phyloP scores from a whole-genome alignment of 2,797 vertebrate species.

The Buceros bicornis region DNA sequence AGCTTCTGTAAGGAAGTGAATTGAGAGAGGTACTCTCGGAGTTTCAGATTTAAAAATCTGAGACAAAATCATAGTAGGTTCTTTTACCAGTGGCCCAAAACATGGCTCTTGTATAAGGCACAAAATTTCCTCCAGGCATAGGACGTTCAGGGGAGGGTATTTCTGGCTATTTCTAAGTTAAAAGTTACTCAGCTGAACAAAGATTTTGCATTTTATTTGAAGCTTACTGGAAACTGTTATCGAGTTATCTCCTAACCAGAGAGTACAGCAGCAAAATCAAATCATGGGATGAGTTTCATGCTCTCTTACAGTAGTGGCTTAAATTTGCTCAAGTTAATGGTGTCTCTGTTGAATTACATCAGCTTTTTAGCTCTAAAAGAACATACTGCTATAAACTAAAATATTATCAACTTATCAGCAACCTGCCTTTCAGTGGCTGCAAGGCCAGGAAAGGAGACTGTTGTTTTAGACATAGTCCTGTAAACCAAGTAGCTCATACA shows the following conservation, averaged over 20 bases:
- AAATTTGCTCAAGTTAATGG: conserved; percentile 53
- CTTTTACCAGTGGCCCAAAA: background rate
- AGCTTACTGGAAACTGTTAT: conserved; percentile 61
- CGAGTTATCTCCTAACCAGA: conserved; percentile 50
- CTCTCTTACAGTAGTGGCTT: conserved; percentile 40
- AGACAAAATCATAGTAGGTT: background rate
- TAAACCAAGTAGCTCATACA: background rate
- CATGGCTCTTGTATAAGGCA: background rate
- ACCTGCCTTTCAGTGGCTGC: background rate
- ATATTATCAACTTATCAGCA: conserved; percentile 31
- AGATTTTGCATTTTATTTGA: conserved; percentile 59
- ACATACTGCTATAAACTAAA: conserved; percentile 28
- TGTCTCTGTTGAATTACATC: conserved; percentile 44
- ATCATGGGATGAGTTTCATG: conserved; percentile 54
- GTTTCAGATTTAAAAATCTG: background rate
- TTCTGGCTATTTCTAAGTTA: conserved; percentile 23
- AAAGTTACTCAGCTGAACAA: conserved; percentile 36
- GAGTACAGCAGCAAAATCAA: conserved; percentile 59
- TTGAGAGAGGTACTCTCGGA: background rate
- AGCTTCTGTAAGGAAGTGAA: background rate
- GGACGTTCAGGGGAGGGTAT: background rate
- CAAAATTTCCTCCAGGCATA: background rate
- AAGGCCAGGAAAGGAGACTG: background rate
- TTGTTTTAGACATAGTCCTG: background rate
- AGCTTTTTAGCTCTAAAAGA: conserved; percentile 44